phyloP scores from a whole-genome alignment of 2,888 invertebrate genomes.

The Caradrina clavipalpis region DNA sequence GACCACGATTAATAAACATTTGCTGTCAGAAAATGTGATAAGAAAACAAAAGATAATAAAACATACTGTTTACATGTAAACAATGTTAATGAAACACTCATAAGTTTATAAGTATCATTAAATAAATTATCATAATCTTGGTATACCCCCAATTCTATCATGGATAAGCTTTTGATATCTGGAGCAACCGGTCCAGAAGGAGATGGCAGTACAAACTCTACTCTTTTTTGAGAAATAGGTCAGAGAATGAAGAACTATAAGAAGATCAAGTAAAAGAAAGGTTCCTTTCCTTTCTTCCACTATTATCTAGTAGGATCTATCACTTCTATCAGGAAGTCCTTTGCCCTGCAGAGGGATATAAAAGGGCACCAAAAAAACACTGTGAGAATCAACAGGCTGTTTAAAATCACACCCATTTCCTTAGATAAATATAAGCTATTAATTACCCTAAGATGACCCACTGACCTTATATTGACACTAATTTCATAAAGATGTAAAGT shows the following conservation, averaged over 20 bases:
- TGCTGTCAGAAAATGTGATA: constrained; percentile 18
- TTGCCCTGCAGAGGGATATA: too few species aligned
- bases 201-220: too few species aligned
- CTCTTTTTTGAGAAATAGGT: too few species aligned
- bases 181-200: too few species aligned
- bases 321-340: too few species aligned
- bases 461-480: not conserved
- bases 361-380: not conserved
- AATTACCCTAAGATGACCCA: too few species aligned
- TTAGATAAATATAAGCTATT: not conserved
- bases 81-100: not conserved
- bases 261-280: too few species aligned
- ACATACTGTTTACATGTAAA: constrained; percentile 6
- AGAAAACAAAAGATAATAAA: constrained; percentile 11
- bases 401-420: not conserved
- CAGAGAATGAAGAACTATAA: too few species aligned
- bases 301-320: too few species aligned
- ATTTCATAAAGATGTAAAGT: too few species aligned
- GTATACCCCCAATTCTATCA: not conserved
- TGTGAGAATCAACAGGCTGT: not conserved
- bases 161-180: too few species aligned
- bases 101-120: not conserved
- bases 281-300: too few species aligned
- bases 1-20: not conserved
- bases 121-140: constrained; percentile 1